Base-by-base conservation (phyloP, 2,113 vertebrate genomes). In the Vicugna pacos region DNA sequence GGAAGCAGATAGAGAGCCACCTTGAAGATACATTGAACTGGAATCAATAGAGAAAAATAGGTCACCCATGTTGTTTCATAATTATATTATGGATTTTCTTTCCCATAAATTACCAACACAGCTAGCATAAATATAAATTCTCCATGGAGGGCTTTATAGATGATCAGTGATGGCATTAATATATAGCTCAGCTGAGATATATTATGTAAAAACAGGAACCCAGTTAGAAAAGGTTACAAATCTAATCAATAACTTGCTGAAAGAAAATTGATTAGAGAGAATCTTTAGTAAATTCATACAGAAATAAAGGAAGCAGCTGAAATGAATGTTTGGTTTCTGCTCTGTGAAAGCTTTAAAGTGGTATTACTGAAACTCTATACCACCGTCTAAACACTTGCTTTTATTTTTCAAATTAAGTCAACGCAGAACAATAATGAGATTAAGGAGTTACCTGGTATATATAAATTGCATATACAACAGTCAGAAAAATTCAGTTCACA, bases 71-170 rank as follows among this genome's bases (percentile, higher is more conserved):
- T 93, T 95, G 28, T 97, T 96, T 96, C 4, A 60, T 97, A 97
- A 97, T 95, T 96, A 96, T 83, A 35, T 20, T 86, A 94, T 97
- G 69, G 85, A 95, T 95, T 97, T 96, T 77, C n/a, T 50, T 95
- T 93, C 62, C 82, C 83, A 94, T 95, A 95, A 93, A 93, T 95
- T 97, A 58, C 28, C 73, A 91, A 28, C 46, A 93, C 50, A 94
- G 91, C 42, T 50, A 81, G 20, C 56, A 70, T 81, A 96, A 96
- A 93, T 93, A 80, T 91, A 96, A 95, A 95, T 97, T 96, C 89
- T 50, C 89, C 67, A 72, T 28, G 28, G 50, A 89, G 48, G 60
- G 94, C 50, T 96, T 96, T 77, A 67, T 17, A 87, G 72, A 93
- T 92, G 80, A 95, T 89, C 88, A 80, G 76, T 96, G 64, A 89